Evolutionary conservation across 2,113 vertebrate genomes (phyloP), one percentile per base, ranked within the genome.

Genomic region (Marmota flaviventris): DNA sequence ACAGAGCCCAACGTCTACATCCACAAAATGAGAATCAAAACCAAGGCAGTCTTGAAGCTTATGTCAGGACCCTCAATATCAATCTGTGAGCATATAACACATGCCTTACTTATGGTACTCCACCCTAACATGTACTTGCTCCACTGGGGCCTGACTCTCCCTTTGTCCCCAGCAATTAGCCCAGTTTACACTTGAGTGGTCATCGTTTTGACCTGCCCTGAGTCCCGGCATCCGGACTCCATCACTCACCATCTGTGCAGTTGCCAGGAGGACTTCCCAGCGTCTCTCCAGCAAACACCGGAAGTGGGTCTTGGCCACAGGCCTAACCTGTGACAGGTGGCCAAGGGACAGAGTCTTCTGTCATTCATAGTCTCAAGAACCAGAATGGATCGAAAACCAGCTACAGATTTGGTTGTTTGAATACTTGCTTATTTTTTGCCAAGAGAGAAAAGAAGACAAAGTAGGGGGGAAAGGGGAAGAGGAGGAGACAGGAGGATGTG

Each of bases 101-200:
- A n/a, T 70, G 29, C 53, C 56, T 96, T 69, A 45, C 69, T 90
- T 84, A 25, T 0, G 3, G n/a, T 20, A 27, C 69, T 89, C 95
- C 82, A 81, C 95, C 73, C 85, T 45, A 45, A 39, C 58, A 77
- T 25, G 65, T 0, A 25, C 29, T 94, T 24, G 20, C 61, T 27
- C 86, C 63, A 5, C 58, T 58, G 84, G 93, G 95, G 32, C n/a
- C 84, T 61, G 70, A 79, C 70, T 91, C 58, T 97, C 84, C 93
- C 84, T 97, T 89, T 94, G 95, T 97, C 97, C 97, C 76, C 96
- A 95, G 96, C 97, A 98, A 98, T 98, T 98, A 98, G 97, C 97
- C 97, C 95, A 95, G 93, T 96, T 97, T 93, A 97, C 96, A 88
- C 96, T 94, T 87, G 89, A 97, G 89, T 1, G 81, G 18, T 97